Conservation (phyloP, 2,797 vertebrate genomes). For the Tokudaia tokunoshimensis region DNA sequence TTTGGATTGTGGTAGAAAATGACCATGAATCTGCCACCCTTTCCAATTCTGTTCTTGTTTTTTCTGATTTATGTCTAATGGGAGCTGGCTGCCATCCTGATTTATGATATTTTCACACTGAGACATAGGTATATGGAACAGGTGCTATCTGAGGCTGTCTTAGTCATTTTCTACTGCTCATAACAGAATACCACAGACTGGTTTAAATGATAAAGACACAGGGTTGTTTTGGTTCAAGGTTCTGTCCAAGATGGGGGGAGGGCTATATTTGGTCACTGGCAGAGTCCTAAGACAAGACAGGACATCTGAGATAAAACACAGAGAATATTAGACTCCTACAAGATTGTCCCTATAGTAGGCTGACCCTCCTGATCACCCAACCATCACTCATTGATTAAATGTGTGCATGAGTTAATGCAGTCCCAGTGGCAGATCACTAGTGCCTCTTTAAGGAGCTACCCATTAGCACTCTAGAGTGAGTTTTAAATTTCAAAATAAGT, state of each 20-base stretch:
- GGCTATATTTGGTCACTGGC: too few relatives aligned
- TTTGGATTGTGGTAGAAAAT: neutral
- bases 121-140: neutral
- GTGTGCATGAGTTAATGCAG: neutral
- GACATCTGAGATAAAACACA: neutral
- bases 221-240: neutral
- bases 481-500: neutral
- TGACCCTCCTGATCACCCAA: neutral
- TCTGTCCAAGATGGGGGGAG: neutral
- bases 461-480: neutral
- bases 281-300: neutral
- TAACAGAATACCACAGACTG: neutral
- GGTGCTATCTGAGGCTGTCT: neutral
- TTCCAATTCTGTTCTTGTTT: neutral
- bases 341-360: neutral
- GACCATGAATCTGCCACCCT: neutral
- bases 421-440: neutral
- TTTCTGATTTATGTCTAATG: neutral
- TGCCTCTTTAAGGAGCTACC: neutral
- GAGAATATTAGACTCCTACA: too few relatives aligned
- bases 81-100: neutral
- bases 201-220: neutral
- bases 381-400: too few relatives aligned
- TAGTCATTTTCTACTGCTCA: neutral
- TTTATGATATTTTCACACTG: conserved; percentile 3